Base-by-base conservation (phyloP, 1,140 invertebrate genomes). In the Brachystomella parvula region DNA sequence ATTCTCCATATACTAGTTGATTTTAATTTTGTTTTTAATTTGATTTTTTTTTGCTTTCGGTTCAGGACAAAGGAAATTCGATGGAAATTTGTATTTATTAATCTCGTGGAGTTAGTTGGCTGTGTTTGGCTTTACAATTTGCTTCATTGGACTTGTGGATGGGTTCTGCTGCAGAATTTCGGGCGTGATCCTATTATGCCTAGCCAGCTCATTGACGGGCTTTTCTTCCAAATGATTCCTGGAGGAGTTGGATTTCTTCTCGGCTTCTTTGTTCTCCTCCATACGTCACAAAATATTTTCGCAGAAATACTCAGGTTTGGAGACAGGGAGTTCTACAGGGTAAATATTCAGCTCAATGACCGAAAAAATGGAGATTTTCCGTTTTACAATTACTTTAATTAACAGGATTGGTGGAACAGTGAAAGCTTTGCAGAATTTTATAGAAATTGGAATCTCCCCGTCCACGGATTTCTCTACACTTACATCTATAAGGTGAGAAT, bases 381-480 rank as follows among this genome's bases (percentile, higher is more conserved):
- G 73, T 2, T 24, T 60, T 28, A 12, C 33, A 61, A 9, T n/a
- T 61, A n/a, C 30, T 3, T 44, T 61, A 59, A 31, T 56, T 65
- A 61, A 28, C n/a, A 66, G 68, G 68, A 70, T 35, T 70, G 68
- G 65, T 70, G 95, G 95, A 95, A 90, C 56, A 86, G 86, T 2
- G 86, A 85, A 1, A 85, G 85, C 1, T 96, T 88, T 76, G 83
- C 84, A 0, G 82, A 80, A 6, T 98, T 88, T 75, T 97, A 94
- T 76, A 82, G 92, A 15, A 89, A 87, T 12, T 97, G 94, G 94
- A 98, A 97, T 76, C 82, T 90, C 6, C 86, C 96, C 0, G 92
- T 97, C 0, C 88, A 96, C 75, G 91, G 95, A 67, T 98, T 93
- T 92, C 80, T 98, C 0, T 91, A 94, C 72, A 86, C 86, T 0